phyloP scores from a whole-genome alignment of 2,888 invertebrate genomes.

The Himalopsyche anomala region DNA sequence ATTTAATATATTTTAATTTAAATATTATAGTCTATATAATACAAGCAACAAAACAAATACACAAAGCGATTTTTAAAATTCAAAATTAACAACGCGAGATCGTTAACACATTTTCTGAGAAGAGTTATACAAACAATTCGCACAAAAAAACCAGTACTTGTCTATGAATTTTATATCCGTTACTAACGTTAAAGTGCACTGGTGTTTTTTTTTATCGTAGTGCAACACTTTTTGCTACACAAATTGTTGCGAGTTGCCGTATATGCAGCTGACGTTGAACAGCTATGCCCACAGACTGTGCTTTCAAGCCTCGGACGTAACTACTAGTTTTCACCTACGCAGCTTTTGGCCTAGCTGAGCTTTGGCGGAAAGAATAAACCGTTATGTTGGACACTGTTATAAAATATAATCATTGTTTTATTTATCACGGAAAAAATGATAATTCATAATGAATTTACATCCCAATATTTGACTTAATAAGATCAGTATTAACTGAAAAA shows the following conservation, averaged over 20 bases:
- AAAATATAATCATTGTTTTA: no score
- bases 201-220: slow-evolving; percentile 16
- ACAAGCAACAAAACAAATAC: neutral
- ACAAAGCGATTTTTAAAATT: neutral
- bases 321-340: neutral
- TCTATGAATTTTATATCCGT: neutral
- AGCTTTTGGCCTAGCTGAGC: neutral
- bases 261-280: neutral
- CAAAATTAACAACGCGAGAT: neutral
- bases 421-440: no score
- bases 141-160: neutral
- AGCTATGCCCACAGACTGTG: slow-evolving; percentile 27
- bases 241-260: neutral
- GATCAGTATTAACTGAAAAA: no score
- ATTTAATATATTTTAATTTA: neutral
- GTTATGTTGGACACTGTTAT: no score
- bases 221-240: slow-evolving; percentile 5
- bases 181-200: slow-evolving; percentile 7
- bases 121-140: slow-evolving; percentile 4
- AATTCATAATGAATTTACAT: no score
- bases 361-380: neutral
- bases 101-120: neutral
- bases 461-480: no score
- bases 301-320: neutral
- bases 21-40: no score